phyloP scores from a whole-genome alignment of 1,140 invertebrate species.

The Bombus haemorrhoidalis region DNA sequence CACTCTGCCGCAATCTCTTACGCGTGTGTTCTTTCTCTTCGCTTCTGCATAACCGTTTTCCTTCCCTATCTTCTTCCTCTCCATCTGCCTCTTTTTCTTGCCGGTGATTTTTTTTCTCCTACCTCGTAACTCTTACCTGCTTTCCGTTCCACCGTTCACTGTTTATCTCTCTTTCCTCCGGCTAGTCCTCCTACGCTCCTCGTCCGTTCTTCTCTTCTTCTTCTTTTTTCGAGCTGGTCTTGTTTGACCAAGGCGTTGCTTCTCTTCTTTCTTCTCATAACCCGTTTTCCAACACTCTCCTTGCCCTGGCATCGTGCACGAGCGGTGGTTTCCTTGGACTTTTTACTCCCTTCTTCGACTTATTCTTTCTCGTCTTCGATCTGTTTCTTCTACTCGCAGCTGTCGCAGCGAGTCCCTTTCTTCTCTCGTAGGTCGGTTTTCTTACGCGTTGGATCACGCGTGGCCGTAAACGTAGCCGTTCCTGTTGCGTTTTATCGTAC shows the following conservation, averaged over 20 bases:
- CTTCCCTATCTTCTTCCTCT: slow-evolving; percentile 1
- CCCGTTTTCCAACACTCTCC: neutral
- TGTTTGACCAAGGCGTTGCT: neutral
- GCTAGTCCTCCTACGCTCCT: neutral
- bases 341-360: slow-evolving; percentile 9
- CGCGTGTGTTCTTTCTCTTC: slow-evolving; percentile 32
- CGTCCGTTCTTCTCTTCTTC: neutral
- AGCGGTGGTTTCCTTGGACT: neutral
- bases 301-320: neutral
- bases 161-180: slow-evolving; percentile 7
- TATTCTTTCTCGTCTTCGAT: neutral
- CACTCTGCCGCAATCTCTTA: slow-evolving; percentile 66
- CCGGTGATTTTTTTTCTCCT: neutral
- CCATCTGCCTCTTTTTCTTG: too few relatives aligned
- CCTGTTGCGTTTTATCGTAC: neutral
- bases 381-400: too few relatives aligned
- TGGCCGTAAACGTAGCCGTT: too few relatives aligned
- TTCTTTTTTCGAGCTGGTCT: neutral
- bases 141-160: slow-evolving; percentile 9
- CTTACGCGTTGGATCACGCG: too few relatives aligned
- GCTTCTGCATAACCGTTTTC: neutral
- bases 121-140: too few relatives aligned
- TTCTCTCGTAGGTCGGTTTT: too few relatives aligned
- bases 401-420: too few relatives aligned
- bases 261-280: neutral